Conservation (phyloP, 2,888 invertebrate species). For the Lottia gigantea region DNA sequence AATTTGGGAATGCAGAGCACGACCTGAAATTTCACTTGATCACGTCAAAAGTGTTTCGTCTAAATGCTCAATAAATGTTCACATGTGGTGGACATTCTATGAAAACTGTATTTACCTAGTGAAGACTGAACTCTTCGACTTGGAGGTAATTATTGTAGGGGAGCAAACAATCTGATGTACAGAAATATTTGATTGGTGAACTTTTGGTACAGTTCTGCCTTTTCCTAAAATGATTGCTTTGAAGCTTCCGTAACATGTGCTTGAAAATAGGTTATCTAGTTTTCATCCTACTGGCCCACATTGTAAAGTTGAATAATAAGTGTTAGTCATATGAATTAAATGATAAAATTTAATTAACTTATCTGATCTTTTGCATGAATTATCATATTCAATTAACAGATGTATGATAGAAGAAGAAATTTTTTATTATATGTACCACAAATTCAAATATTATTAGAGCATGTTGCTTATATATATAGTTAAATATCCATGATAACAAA, state of each 20-base stretch:
- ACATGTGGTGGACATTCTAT: not conserved
- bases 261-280: not conserved
- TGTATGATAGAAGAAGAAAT: no score
- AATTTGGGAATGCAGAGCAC: not conserved
- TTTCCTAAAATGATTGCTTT: not conserved
- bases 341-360: no score
- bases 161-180: not conserved
- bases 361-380: no score
- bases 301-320: no score
- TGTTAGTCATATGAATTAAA: no score
- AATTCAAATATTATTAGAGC: no score
- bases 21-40: not conserved
- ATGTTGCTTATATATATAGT: no score
- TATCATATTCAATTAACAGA: no score
- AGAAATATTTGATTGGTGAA: not conserved
- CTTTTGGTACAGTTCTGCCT: not conserved
- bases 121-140: not conserved
- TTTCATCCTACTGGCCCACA: no score
- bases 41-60: not conserved
- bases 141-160: slow-evolving; percentile 7
- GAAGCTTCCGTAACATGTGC: not conserved
- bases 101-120: not conserved
- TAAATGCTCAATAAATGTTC: not conserved
- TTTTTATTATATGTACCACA: no score
- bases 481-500: no score